These are phyloP conservation scores for Notodonta dromedarius DNA, from an alignment of 2,888 invertebrate genomes.

Conservation along the genomic window DNA sequence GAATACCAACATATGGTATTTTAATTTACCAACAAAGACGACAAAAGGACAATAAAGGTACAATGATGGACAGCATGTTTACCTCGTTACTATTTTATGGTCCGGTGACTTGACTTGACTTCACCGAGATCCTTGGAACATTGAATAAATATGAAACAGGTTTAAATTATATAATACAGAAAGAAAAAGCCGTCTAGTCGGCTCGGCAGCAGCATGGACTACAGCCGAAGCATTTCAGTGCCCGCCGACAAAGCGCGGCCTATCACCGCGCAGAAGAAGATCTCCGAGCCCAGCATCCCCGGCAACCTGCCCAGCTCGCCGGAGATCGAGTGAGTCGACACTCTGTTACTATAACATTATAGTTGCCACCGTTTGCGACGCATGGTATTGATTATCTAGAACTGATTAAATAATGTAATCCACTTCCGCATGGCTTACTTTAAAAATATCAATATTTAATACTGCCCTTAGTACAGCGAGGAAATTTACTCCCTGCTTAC, in stretches of 20 bases:
- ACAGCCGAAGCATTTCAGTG: slow-evolving; percentile 94
- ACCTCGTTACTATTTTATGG: too few relatives aligned
- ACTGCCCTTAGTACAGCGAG: neutral
- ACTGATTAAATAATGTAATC: slow-evolving; percentile 29
- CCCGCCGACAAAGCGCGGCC: slow-evolving; percentile 89
- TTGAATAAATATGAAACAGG: neutral
- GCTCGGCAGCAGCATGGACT: slow-evolving; percentile 86
- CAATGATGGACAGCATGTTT: too few relatives aligned
- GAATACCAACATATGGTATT: too few relatives aligned
- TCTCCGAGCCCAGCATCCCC: slow-evolving; percentile 82
- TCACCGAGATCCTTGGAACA: too few relatives aligned
- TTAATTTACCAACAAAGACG: too few relatives aligned
- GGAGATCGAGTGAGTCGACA: slow-evolving; percentile 86
- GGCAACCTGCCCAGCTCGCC: slow-evolving; percentile 87
- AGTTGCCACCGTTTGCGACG: slow-evolving; percentile 41
- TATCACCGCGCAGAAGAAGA: slow-evolving; percentile 69
- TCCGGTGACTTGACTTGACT: too few relatives aligned
- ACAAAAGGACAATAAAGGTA: too few relatives aligned
- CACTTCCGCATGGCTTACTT: slow-evolving; percentile 21
- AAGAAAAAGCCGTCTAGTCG: slow-evolving; percentile 87
- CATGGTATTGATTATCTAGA: slow-evolving; percentile 43
- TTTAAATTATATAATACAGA: slow-evolving; percentile 48
- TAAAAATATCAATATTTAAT: slow-evolving; percentile 10
- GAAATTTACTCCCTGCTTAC: too few relatives aligned
- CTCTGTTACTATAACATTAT: slow-evolving; percentile 11